These are phyloP conservation scores for Seira musarum DNA, from an alignment of 2,888 invertebrate species.

Conservation along the genomic window DNA sequence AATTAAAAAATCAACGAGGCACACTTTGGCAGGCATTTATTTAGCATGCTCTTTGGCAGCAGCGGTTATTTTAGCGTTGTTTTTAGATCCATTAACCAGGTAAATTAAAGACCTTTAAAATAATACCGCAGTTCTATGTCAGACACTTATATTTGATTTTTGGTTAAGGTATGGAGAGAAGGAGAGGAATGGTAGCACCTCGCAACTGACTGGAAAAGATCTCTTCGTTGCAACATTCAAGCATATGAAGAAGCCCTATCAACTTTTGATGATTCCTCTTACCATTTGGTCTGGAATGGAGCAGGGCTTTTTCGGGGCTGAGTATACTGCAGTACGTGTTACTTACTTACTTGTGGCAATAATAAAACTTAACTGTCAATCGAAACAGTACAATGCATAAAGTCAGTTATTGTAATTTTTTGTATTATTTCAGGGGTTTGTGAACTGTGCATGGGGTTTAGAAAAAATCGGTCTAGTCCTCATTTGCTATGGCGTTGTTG, in stretches of 20 bases:
- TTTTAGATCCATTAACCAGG: constrained; percentile 93
- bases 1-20: constrained; percentile 1
- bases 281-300: constrained; percentile 98
- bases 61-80: constrained; percentile 86
- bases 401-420: too few species aligned
- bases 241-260: constrained; percentile 79
- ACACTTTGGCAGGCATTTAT: constrained; percentile 81
- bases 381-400: too few species aligned
- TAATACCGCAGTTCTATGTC: too few species aligned
- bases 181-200: constrained; percentile 82
- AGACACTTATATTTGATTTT: neutral
- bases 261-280: constrained; percentile 83
- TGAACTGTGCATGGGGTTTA: constrained; percentile 92
- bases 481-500: constrained; percentile 96
- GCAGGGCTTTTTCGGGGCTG: constrained; percentile 78
- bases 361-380: too few species aligned
- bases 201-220: constrained; percentile 78
- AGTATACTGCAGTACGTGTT: constrained; percentile 53
- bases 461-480: constrained; percentile 96
- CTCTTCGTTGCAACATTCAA: constrained; percentile 90
- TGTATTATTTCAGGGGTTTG: constrained; percentile 44
- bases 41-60: constrained; percentile 89
- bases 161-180: constrained; percentile 85
- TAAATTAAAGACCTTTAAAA: constrained; percentile 72
- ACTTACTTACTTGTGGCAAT: too few species aligned